Base-by-base conservation (phyloP, 2,888 invertebrate species). In the Hemicrepidius hirtus region DNA sequence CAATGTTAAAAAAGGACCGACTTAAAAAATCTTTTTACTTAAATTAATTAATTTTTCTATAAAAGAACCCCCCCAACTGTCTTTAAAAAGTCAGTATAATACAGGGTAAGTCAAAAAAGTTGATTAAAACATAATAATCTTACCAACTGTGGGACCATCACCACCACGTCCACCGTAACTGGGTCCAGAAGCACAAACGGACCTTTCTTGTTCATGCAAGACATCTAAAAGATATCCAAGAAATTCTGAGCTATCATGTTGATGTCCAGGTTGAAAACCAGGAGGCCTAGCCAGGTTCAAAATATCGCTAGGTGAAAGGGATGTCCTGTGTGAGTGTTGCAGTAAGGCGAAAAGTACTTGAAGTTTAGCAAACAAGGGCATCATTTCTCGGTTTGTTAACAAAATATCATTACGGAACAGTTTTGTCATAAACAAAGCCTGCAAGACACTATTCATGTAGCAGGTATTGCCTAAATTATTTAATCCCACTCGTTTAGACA, bases 161-260 rank as follows among this genome's bases (percentile, higher is more conserved):
- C 60, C 72, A 55, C 13, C n/a, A n/a, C n/a, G n/a, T n/a, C n/a
- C n/a, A n/a, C n/a, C n/a, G n/a, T n/a, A n/a, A n/a, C n/a, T n/a
- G n/a, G n/a, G 55, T 40, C 46, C 21, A 59, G 50, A 20, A 50
- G 3, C 18, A 55, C 75, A 71, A 41, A 77, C 66, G 40, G 84
- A 82, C 71, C 87, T 88, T 80, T 93, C 92, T 80, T 95, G 93
- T 75, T 95, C 94, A 75, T 94, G 93, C 67, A 96, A 84, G 68
- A 91, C 87, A 83, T 94, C 93, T 79, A 94, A 87, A 9, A 94
- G 82, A 86, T 88, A 94, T 86, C 94, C 93, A 67, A 96, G 87
- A 86, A 95, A 96, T 86, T 96, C 96, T 0, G 95, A 95, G 85
- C 96, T 95, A 81, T 96, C 96, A 81, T 97, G 96, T 80, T 97